These are phyloP conservation scores for Clarias laeviceps DNA, from an alignment of 2,797 vertebrate species.

Conservation along the genomic window DNA sequence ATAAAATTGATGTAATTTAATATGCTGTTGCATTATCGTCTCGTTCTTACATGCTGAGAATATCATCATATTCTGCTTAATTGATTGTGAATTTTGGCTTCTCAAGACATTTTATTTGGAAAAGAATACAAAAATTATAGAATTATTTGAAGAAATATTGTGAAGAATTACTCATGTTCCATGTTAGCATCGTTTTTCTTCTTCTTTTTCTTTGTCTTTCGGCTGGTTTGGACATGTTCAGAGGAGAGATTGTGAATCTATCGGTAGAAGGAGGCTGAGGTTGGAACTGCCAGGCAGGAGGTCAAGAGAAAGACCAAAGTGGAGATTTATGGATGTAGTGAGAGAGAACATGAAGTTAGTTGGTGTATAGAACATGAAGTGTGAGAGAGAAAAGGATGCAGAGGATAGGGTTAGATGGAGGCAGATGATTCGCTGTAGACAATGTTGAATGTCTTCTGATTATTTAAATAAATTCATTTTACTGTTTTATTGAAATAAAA, in stretches of 20 bases:
- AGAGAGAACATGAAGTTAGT: too few species aligned
- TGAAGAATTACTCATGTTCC: background rate
- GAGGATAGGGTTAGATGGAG: too few species aligned
- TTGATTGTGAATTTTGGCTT: background rate
- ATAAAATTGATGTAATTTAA: background rate
- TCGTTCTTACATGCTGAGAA: background rate
- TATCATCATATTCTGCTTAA: background rate
- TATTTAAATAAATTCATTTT: background rate
- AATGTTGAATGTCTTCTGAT: conserved; percentile 14
- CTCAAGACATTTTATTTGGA: background rate
- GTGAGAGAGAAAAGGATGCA: too few species aligned
- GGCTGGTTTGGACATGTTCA: too few species aligned
- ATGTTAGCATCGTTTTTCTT: background rate
- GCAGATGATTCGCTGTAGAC: background rate
- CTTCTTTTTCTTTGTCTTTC: too few species aligned
- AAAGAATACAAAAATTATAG: background rate
- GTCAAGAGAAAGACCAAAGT: too few species aligned
- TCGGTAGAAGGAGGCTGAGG: too few species aligned
- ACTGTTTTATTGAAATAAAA: background rate
- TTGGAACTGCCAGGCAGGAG: too few species aligned
- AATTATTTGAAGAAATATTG: background rate
- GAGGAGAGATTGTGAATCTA: too few species aligned
- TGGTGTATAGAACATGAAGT: too few species aligned
- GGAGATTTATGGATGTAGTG: too few species aligned
- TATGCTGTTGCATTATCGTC: background rate